phyloP scores from a whole-genome alignment of 2,888 invertebrate species.

The Teinopalpus imperialis region DNA sequence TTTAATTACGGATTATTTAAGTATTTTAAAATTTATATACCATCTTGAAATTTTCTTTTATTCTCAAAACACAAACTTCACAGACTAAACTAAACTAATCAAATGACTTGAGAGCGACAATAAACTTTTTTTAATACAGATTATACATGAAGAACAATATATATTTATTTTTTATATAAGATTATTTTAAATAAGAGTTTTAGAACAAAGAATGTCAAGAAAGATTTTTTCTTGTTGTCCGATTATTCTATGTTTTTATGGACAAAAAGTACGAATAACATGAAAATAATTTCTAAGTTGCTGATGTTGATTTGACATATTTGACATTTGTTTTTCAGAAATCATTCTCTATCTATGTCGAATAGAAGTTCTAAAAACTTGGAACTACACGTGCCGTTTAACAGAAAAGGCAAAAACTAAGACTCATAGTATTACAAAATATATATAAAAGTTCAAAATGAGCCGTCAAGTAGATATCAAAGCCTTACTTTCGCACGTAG shows the following conservation, averaged over 20 bases:
- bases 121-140: constrained; percentile 1
- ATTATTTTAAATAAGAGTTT: too few species aligned
- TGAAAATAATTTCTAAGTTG: background rate
- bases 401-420: constrained; percentile 4
- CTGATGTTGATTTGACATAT: constrained; percentile 13
- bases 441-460: constrained; percentile 42
- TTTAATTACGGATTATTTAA: constrained; percentile 44
- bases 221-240: too few species aligned
- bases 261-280: background rate
- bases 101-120: constrained; percentile 28
- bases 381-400: constrained; percentile 8
- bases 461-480: constrained; percentile 67
- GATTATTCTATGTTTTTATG: too few species aligned
- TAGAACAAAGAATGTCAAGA: too few species aligned
- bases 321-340: constrained; percentile 11
- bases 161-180: too few species aligned
- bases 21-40: constrained; percentile 61
- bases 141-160: too few species aligned
- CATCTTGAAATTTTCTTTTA: constrained; percentile 53
- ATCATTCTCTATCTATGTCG: constrained; percentile 5
- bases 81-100: constrained; percentile 11
- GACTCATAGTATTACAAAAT: background rate
- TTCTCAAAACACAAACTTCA: constrained; percentile 26
- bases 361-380: constrained; percentile 16
- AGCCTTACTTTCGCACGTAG: constrained; percentile 71